These are phyloP conservation scores for Heliconius himera DNA, from an alignment of 1,140 invertebrate species.

Conservation along the genomic window DNA sequence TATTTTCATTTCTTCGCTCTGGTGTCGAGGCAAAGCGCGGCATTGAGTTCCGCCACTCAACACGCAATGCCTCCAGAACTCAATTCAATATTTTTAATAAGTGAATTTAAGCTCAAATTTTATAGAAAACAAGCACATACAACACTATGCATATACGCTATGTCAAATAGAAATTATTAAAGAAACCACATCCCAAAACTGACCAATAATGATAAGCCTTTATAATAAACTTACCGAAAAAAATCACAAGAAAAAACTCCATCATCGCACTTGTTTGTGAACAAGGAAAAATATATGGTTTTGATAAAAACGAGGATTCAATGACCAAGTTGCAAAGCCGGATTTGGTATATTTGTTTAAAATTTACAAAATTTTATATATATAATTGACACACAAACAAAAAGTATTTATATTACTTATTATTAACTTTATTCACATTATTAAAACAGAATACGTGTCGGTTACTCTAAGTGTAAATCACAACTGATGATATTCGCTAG, in stretches of 20 bases:
- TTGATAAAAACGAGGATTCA: background rate
- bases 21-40: too few relatives aligned
- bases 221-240: conserved; percentile 45
- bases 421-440: conserved; percentile 3
- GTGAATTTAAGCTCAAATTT: too few relatives aligned
- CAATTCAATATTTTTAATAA: too few relatives aligned
- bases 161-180: background rate
- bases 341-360: background rate
- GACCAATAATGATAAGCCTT: background rate
- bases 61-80: too few relatives aligned
- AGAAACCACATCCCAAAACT: background rate
- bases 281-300: conserved; percentile 48
- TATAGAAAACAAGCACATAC: too few relatives aligned
- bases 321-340: background rate
- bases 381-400: conserved; percentile 6
- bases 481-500: conserved; percentile 37
- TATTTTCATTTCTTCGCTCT: too few relatives aligned
- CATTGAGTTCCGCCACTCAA: too few relatives aligned
- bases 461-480: conserved; percentile 35
- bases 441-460: conserved; percentile 32
- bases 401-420: background rate
- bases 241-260: conserved; percentile 44
- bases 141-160: too few relatives aligned
- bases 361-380: background rate
- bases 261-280: conserved; percentile 43